Conservation (phyloP, 2,113 vertebrate genomes). For the Brachyistius frenatus region DNA sequence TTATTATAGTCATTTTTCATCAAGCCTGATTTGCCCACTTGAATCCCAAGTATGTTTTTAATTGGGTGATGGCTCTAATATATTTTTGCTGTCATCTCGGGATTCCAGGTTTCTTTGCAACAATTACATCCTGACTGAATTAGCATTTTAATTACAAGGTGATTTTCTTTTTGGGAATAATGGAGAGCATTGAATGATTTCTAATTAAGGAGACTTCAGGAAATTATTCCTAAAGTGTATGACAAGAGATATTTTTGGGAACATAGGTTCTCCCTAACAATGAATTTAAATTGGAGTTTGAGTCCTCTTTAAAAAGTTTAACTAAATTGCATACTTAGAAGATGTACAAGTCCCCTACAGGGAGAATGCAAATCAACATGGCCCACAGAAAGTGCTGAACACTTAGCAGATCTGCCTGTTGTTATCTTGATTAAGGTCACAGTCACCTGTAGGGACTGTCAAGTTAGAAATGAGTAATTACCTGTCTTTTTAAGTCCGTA, state of each 20-base stretch:
- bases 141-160: constrained; percentile 79
- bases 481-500: constrained; percentile 5
- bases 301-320: constrained; percentile 21
- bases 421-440: constrained; percentile 42
- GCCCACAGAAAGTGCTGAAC: constrained; percentile 20
- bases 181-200: constrained; percentile 72
- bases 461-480: constrained; percentile 47
- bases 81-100: constrained; percentile 47
- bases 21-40: constrained; percentile 8
- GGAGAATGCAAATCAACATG: constrained; percentile 36
- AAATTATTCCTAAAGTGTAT: constrained; percentile 62
- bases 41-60: constrained; percentile 37
- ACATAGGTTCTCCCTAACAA: constrained; percentile 10
- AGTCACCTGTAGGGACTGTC: constrained; percentile 29
- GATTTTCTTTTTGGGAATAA: constrained; percentile 62
- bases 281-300: constrained; percentile 41
- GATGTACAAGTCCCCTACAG: constrained; percentile 19
- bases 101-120: constrained; percentile 59
- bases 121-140: constrained; percentile 67
- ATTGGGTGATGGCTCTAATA: constrained; percentile 32
- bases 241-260: constrained; percentile 34
- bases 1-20: constrained; percentile 14
- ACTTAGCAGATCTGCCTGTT: constrained; percentile 31
- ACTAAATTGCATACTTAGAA: constrained; percentile 33
- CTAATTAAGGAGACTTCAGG: constrained; percentile 73